Conservation (phyloP, 2,113 vertebrate genomes). For the Ceyx melanurus region DNA sequence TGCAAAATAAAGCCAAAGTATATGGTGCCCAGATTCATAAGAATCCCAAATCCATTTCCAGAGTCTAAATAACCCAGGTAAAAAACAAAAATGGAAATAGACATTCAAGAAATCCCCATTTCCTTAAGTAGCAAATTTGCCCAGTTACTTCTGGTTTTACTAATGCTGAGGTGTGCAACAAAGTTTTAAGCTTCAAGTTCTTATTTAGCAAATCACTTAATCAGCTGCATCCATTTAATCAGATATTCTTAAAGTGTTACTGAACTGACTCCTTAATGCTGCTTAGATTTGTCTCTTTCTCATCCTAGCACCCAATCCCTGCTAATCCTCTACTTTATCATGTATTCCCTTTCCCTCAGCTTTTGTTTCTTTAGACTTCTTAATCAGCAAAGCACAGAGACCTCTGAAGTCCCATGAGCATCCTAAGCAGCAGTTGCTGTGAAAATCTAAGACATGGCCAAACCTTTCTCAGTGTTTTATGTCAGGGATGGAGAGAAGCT, state of each 20-base stretch:
- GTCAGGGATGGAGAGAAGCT: not conserved
- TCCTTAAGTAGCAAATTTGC: not conserved
- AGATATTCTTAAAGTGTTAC: not conserved
- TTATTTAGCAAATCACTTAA: not conserved
- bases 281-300: not conserved
- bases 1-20: not conserved
- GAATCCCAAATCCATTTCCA: not conserved
- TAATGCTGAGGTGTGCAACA: not conserved
- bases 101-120: not conserved
- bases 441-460: not conserved
- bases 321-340: fast-evolving
- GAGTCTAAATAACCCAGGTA: not conserved
- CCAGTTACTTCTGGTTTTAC: not conserved
- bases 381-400: not conserved
- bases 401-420: not conserved
- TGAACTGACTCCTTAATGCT: not conserved
- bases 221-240: not conserved
- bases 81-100: not conserved
- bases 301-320: not conserved
- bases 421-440: not conserved
- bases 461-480: not conserved
- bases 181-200: not conserved
- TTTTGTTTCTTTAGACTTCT: not conserved
- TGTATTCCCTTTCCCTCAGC: not conserved
- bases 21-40: not conserved